Percentiles rank a stretch among this genome's conserved stretches.
Conservation (phyloP, 1,140 invertebrate species). For the Uloborus diversus region DNA sequence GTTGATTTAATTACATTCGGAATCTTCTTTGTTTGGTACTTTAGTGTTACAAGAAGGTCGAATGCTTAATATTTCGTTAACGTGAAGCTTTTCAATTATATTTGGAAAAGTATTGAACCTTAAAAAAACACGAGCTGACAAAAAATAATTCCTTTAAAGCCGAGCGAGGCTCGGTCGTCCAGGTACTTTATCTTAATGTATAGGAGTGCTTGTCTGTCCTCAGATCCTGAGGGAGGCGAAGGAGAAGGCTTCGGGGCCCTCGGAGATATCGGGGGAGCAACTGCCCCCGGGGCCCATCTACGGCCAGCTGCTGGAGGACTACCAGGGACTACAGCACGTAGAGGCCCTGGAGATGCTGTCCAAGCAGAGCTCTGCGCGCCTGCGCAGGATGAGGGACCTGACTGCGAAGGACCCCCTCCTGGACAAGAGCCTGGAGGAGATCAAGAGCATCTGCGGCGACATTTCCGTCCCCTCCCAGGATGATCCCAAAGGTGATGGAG, state of each 20-base stretch:
- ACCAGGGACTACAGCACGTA: conserved; percentile 85
- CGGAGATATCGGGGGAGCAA: no score
- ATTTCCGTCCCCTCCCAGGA: conserved; percentile 22
- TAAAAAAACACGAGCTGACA: no score
- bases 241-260: conserved; percentile 77
- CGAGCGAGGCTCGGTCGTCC: no score
- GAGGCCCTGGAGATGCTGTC: conserved; percentile 91
- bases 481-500: conserved; percentile 41
- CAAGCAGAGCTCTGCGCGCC: conserved; percentile 74
- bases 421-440: conserved; percentile 80
- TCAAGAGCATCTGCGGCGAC: conserved; percentile 76
- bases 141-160: no score
- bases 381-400: conserved; percentile 61
- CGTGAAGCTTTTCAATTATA: no score
- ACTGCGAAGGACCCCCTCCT: conserved; percentile 72
- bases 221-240: conserved; percentile 82
- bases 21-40: no score
- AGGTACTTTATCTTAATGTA: no score
- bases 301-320: conserved; percentile 86
- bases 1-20: no score
- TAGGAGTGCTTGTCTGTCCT: no score
- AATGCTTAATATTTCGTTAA: no score
- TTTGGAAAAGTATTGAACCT: no score
- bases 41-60: no score
- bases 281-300: conserved; percentile 82